Evolutionary conservation across 2,888 invertebrate genomes (phyloP).

Genomic region (Caradrina clavipalpis): DNA sequence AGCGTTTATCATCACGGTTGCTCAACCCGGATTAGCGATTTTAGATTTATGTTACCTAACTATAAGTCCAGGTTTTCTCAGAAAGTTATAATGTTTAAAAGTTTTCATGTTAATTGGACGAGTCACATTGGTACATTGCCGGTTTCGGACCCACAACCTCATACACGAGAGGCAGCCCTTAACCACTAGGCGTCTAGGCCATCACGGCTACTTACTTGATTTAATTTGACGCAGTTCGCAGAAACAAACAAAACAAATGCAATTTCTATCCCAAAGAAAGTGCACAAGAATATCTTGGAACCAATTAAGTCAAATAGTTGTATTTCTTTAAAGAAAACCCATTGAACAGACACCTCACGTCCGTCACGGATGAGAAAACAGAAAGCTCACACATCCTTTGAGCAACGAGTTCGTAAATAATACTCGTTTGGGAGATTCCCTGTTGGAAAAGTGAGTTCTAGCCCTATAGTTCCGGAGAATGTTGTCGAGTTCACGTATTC

Average conservation of each 20-base stretch:
- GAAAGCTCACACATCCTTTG: conserved; percentile 41
- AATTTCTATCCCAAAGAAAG: background rate
- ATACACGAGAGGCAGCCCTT: no score
- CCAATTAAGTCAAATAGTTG: background rate
- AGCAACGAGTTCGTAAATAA: conserved; percentile 4
- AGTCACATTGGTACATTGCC: no score
- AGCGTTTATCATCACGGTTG: no score
- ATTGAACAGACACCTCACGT: conserved; percentile 14
- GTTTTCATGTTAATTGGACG: no score
- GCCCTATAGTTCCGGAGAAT: conserved; percentile 38
- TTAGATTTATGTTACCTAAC: no score
- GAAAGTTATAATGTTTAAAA: no score
- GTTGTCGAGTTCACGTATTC: conserved; percentile 14
- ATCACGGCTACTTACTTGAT: no score
- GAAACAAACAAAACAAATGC: background rate
- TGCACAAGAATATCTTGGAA: background rate
- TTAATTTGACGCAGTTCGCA: no score
- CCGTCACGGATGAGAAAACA: conserved; percentile 23
- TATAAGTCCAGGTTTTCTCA: no score
- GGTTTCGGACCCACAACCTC: no score
- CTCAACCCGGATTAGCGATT: no score
- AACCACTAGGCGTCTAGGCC: no score
- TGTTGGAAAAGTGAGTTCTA: conserved; percentile 21
- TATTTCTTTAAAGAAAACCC: conserved; percentile 11
- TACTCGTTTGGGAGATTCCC: conserved; percentile 30